Conservation (phyloP, 1,140 invertebrate genomes). For the Penaeus indicus region DNA sequence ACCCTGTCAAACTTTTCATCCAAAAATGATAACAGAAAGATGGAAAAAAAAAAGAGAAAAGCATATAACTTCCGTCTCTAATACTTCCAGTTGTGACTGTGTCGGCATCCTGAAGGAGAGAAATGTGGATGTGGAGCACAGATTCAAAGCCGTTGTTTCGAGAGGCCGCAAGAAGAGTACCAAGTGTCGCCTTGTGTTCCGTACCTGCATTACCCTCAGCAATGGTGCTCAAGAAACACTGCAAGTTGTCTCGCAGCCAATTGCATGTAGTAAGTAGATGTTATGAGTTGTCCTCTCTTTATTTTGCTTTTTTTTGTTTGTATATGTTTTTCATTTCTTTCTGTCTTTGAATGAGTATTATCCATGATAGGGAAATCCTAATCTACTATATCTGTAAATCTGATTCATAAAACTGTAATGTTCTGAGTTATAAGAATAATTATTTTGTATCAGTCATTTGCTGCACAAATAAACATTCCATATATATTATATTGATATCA, state of each 20-base stretch:
- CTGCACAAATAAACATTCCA: too few species aligned
- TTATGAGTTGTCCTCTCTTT: background rate
- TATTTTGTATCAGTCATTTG: too few species aligned
- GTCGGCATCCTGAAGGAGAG: conserved; percentile 87
- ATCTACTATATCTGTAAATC: too few species aligned
- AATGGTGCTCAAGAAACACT: conserved; percentile 85
- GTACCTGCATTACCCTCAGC: conserved; percentile 81
- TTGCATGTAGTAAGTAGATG: conserved; percentile 90
- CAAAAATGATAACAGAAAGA: too few species aligned
- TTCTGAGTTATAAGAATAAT: too few species aligned
- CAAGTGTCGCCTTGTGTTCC: conserved; percentile 93
- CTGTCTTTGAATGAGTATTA: background rate
- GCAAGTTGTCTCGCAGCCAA: conserved; percentile 93
- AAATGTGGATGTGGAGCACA: conserved; percentile 95
- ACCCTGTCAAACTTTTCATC: too few species aligned
- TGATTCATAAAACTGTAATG: too few species aligned
- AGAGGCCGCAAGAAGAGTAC: conserved; percentile 95
- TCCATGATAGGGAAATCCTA: too few species aligned
- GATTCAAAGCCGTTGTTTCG: conserved; percentile 76
- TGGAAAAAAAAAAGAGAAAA: too few species aligned
- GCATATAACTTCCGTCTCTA: background rate
- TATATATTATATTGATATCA: background rate
- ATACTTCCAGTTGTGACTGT: conserved; percentile 74
- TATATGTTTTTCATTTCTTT: conserved; percentile 24
- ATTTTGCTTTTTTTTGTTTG: conserved; percentile 9